Base-by-base conservation (phyloP, 2,797 vertebrate species). In the Lutjanus campechanus region DNA sequence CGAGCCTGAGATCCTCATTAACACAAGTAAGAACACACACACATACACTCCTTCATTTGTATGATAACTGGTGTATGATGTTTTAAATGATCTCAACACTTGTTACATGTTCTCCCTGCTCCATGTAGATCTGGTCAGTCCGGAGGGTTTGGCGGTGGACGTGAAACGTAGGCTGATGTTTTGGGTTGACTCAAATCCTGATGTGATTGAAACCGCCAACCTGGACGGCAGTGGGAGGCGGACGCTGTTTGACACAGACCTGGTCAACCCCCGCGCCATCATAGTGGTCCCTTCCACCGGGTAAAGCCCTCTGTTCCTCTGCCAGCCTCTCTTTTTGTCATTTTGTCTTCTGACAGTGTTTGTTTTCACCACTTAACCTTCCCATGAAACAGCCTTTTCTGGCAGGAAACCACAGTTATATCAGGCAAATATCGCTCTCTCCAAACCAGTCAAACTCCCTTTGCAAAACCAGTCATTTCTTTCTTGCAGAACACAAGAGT, bases 241-340 rank as follows among this genome's bases (percentile, higher is more conserved):
- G n/a, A 96, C 95, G 63, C 96, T 99, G 78, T 97, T 99, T 15
- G 82, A 96, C 93, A 94, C 89, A 0, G 96, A 99, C 55, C 87
- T 99, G 25, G 98, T 99, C 85, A 99, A 99, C 86, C 98, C 98
- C 1, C 95, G 98, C 0, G 98, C 97, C 89, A 98, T 99, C 82
- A 78, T 97, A 0, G 97, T 97, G 91, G 98, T 98, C 68, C 96
- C 98, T 0, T 92, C 95, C 44, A 95, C 94, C 40, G 97, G 98
- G 98, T 99, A 92, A 95, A 90, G 22, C 5, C 11, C 40, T 17
- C 11, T 13, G 1, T 43, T n/a, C 36, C 3, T 56, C 43, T 36
- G 3, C 5, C 29, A 36, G 29, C 29, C 29, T 53, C 58, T 47
- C 7, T 67, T 40, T 49, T 40, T 59, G 1, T 22, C 63, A 11